Evolutionary conservation across 2,888 invertebrate species (phyloP), one percentile per base, ranked within the genome.

Genomic region (Pristionchus mayeri): DNA sequence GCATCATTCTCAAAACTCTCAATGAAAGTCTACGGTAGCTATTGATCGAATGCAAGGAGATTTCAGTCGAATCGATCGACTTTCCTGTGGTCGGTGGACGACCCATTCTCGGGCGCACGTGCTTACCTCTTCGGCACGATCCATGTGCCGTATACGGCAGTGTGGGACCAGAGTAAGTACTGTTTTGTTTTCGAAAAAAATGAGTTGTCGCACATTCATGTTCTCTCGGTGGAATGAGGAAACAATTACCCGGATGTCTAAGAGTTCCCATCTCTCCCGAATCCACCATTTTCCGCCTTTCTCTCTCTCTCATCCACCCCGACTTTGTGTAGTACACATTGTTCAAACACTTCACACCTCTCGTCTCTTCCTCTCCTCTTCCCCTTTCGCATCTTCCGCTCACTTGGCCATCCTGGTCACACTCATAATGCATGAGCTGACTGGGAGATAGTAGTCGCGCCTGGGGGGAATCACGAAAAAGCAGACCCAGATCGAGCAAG

Each of bases 41-140:
- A n/a, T n/a, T n/a, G n/a, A n/a, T n/a, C n/a, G n/a, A n/a, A n/a
- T n/a, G n/a, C n/a, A n/a, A n/a, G n/a, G n/a, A n/a, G n/a, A n/a
- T 54, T 80, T 27, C 78, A 85, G 85, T n/a, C 40, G 3, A 78
- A 83, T 18, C 83, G 85, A 11, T 84, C 75, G 11, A 87, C 80
- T 2, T 88, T 86, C 44, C 84, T 88, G 16, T 88, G 87, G 87
- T 87, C 88, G 0, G 67, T 89, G 0, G 76, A 52, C 16, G 82
- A 85, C 48, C 82, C 84, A 18, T 78, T 63, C 3, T 75, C 48
- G 16, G 71, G 71, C 6, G 81, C 88, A 0, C 84, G 80, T 54
- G 88, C 88, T 2, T 95, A 94, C 91, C 93, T 95, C 87, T 95
- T 94, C 90, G 95, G 95, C 48, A 95, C 95, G 18, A 94, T 95